Base-by-base conservation (phyloP, 1,140 invertebrate genomes). In the Papilio helenus region DNA sequence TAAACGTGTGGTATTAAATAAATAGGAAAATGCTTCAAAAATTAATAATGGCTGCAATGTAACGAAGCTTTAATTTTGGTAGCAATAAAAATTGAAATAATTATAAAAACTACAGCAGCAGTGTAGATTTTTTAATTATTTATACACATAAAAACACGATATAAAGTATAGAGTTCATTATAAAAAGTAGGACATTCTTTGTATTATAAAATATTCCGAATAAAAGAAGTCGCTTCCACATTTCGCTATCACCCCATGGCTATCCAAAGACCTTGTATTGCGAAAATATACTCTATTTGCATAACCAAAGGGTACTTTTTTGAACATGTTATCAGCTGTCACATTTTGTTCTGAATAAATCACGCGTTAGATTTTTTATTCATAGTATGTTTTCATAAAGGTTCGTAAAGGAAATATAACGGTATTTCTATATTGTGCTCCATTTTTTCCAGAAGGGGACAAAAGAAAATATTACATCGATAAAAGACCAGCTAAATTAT, bases 261-360 rank as follows among this genome's bases (percentile, higher is more conserved):
- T 20, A 61, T 61, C 12, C 58, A 61, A 2, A 23, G 20, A 26
- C 10, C 58, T 61, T 26, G 58, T 61, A 26, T 23, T 23, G 20
- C 9, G 20, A 61, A 26, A 61, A 61, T 61, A 61, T 9, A 61
- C 58, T 61, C 10, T 61, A 61, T 61, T 61, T 61, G 20, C 58
- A 61, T 26, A 61, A 10, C 23, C 20, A 61, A 61, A 61, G 58
- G 58, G 58, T 61, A 61, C 58, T 20, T 61, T 61, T 61, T 61
- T 26, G 58, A 61, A 61, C 26, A 61, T 23, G 58, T 61, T 61
- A 61, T 61, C 58, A 61, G 20, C 58, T 61, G 58, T 61, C 58
- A 61, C 58, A 61, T 61, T 61, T 61, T 61, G 58, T 61, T 61
- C 58, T 26, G 58, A 61, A 61, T 61, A 61, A 61, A 61, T 61